Evolutionary conservation across 2,888 invertebrate species (phyloP), one percentile per base, ranked within the genome.

Genomic region (Anoncus sp.): DNA sequence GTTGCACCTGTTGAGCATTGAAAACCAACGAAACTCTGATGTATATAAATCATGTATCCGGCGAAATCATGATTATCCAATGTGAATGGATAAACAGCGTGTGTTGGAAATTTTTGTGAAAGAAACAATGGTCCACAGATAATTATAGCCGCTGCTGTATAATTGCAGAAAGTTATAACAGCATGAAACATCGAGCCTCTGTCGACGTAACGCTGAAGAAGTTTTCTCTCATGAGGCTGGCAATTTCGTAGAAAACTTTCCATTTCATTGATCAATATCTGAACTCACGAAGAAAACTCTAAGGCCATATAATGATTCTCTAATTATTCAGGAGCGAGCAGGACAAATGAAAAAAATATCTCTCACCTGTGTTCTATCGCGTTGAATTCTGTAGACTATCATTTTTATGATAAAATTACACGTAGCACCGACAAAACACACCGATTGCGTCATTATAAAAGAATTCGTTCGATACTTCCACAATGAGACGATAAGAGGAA

Each of bases 1-100:
- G 81, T 78, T 10, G 83, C 74, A 24, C 76, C 80, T n/a, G 84
- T 77, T 2, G 82, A 73, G 7, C 79, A 78, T 53, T 85, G 85
- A 53, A 83, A 27, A 1, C 80, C 80, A 20, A 62, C 79, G 5
- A 83, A 49, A 22, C 81, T 81, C 62, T 85, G 86, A 71, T 84
- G 84, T 7, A 79, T 12, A 55, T 83, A 31, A 31, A 7, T 31
- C 31, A 7, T 7, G 31, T 31, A 31, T 31, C 31, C 7, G 31
- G 31, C 3, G 3, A 31, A 31, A 31, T 31, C 31, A 7, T 7
- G 31, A 5, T 31, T 7, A 31, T 31, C 31, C 31, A 7, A 31
- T 31, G n/a, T n/a, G n/a, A n/a, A n/a, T n/a, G n/a, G n/a, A n/a
- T n/a, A n/a, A n/a, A n/a, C n/a, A n/a, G n/a, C n/a, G n/a, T n/a